Evolutionary conservation across 1,140 invertebrate genomes (phyloP), one percentile per base, ranked within the genome.

Genomic region (Drosophila leontia): DNA sequence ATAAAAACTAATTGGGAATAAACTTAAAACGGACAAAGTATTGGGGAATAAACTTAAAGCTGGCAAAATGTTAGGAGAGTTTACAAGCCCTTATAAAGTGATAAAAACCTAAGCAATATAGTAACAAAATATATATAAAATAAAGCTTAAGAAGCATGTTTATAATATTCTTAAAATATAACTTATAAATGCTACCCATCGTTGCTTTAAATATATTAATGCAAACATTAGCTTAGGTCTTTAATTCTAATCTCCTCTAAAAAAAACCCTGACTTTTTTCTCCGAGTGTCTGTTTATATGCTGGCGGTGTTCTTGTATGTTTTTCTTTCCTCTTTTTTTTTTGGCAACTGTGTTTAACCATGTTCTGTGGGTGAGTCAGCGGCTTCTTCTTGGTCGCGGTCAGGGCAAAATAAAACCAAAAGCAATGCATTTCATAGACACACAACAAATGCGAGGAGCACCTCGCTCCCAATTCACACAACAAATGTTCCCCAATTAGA

Each of bases 341-440:
- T 82, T 82, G 84, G 78, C 69, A 68, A 42, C 55, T 19, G 50
- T 75, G 23, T 29, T 23, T 45, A 62, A 68, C 44, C 51, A 59
- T 50, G 71, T 67, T 58, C 51, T 76, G 37, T 63, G 50, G 48
- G 61, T 87, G 85, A 85, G 67, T 85, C 82, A 85, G 77, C 70
- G 63, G 56, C 51, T 48, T 80, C 78, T 72, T 75, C 78, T 72
- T 75, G 75, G 68, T 86, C 78, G 75, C 67, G 83, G 68, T 58
- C 82, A 67, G 71, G 84, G 80, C 80, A 80, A 58, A 77, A 29
- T 29, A 79, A 87, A 87, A 83, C 50, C 41, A 72, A 78, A 79
- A 57, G 44, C 63, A 85, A 68, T 82, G 82, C 83, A 79, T 61
- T 79, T 69, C 78, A 67, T 48, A 67, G 53, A 71, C 35, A 47